These are phyloP conservation scores for Hofmannophila pseudospretella DNA, from an alignment of 2,888 invertebrate genomes.

Conservation along the genomic window DNA sequence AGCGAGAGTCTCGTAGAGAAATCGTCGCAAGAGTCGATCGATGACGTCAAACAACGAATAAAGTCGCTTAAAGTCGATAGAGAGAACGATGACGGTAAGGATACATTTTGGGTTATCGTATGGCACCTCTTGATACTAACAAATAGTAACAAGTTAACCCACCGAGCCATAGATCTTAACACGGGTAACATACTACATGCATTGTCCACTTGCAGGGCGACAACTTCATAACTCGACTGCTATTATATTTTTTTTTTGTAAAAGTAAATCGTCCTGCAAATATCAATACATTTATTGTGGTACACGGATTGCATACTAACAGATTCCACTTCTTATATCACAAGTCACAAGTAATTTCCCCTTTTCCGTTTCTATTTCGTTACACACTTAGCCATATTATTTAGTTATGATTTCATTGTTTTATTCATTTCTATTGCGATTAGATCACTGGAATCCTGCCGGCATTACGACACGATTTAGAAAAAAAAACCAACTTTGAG, in stretches of 20 bases:
- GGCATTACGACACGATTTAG: too few species aligned
- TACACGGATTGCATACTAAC: too few species aligned
- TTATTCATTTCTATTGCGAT: conserved; percentile 7
- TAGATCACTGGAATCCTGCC: too few species aligned
- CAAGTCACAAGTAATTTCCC: too few species aligned
- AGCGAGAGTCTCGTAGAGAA: conserved; percentile 48
- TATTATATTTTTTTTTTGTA: too few species aligned
- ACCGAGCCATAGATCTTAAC: neutral
- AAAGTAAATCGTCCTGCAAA: too few species aligned
- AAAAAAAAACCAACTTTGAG: conserved; percentile 72
- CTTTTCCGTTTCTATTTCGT: conserved; percentile 19
- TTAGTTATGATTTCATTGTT: conserved; percentile 18
- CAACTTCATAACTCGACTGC: too few species aligned
- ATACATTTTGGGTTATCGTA: conserved; percentile 12
- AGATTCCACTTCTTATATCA: too few species aligned
- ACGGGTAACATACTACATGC: too few species aligned
- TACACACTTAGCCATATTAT: conserved; percentile 35
- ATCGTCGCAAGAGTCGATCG: conserved; percentile 59
- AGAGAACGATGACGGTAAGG: conserved; percentile 71
- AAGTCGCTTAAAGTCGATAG: conserved; percentile 69
- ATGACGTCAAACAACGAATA: conserved; percentile 65
- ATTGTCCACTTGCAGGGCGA: neutral
- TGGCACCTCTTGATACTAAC: conserved; percentile 8
- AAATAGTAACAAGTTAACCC: neutral
- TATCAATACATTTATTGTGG: too few species aligned